Evolutionary conservation across 2,113 vertebrate genomes (phyloP).

Genomic region (Mirza zaza): DNA sequence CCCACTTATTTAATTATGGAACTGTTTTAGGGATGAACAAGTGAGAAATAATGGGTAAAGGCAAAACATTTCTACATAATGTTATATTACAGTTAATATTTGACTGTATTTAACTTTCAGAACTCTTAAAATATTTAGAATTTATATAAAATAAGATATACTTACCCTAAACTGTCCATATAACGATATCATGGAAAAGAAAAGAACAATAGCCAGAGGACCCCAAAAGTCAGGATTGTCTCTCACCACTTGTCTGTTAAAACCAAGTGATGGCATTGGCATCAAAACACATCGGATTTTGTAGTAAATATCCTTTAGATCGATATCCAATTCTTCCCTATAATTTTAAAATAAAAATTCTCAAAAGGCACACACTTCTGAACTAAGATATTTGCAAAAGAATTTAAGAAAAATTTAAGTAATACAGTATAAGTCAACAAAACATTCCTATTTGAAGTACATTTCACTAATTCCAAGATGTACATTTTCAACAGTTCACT

Average conservation of each 20-base stretch:
- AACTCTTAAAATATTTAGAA: conserved; percentile 22
- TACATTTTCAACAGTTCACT: neutral
- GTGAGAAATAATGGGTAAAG: neutral
- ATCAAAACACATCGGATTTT: conserved; percentile 99
- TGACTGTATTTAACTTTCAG: neutral
- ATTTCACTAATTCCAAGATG: conserved; percentile 31
- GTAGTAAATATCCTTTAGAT: conserved; percentile 99
- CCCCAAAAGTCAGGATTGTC: conserved; percentile 99
- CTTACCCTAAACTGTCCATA: conserved; percentile 98
- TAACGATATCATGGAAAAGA: conserved; percentile 99
- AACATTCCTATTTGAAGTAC: neutral
- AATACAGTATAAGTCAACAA: conserved; percentile 4
- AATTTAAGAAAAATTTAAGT: conserved; percentile 57
- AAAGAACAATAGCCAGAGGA: conserved; percentile 95
- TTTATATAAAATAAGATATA: conserved; percentile 50
- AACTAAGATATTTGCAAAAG: neutral
- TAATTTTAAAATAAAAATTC: conserved; percentile 70
- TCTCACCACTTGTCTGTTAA: conserved; percentile 97
- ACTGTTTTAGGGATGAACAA: neutral
- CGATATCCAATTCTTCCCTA: conserved; percentile 95
- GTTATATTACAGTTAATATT: neutral
- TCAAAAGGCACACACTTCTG: conserved; percentile 53
- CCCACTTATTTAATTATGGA: neutral
- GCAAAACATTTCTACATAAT: conserved; percentile 24
- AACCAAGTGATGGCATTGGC: conserved; percentile 98